phyloP scores from a whole-genome alignment of 2,888 invertebrate genomes.

The Deilephila porcellus region DNA sequence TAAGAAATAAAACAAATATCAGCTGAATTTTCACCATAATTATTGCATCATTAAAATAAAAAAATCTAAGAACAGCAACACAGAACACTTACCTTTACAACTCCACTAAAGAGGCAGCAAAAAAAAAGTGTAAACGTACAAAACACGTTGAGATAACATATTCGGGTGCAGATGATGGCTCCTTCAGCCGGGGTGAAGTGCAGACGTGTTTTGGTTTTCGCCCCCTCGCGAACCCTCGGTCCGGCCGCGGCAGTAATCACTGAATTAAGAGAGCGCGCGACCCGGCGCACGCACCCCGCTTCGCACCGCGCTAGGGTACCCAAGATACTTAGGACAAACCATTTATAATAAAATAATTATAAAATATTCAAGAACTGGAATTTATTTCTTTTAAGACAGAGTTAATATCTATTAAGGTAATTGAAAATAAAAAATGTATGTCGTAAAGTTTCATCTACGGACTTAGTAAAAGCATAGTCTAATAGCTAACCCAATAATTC shows the following conservation, averaged over 20 bases:
- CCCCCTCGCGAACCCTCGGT: slow-evolving; percentile 13
- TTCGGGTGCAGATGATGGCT: slow-evolving; percentile 6
- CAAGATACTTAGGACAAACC: neutral
- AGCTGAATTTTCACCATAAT: too few relatives aligned
- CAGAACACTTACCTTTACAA: too few relatives aligned
- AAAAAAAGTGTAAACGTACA: neutral
- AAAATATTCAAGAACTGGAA: neutral
- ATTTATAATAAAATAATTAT: neutral
- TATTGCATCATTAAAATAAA: too few relatives aligned
- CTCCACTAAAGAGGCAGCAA: too few relatives aligned
- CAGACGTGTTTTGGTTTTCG: slow-evolving; percentile 20
- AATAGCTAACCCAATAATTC: too few relatives aligned
- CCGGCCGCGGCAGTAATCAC: slow-evolving; percentile 11
- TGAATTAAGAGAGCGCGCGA: slow-evolving; percentile 23
- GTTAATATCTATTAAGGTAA: too few relatives aligned
- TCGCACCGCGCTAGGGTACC: slow-evolving; percentile 20
- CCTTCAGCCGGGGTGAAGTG: neutral
- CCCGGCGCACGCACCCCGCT: slow-evolving; percentile 18
- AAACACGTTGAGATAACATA: neutral
- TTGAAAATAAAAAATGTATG: too few relatives aligned
- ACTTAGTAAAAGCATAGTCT: too few relatives aligned
- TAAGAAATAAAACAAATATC: too few relatives aligned
- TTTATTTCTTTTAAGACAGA: too few relatives aligned
- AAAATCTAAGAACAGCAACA: too few relatives aligned
- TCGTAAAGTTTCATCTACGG: too few relatives aligned